These are phyloP conservation scores for Lepus timidus DNA, from an alignment of 2,113 vertebrate genomes.

Conservation along the genomic window DNA sequence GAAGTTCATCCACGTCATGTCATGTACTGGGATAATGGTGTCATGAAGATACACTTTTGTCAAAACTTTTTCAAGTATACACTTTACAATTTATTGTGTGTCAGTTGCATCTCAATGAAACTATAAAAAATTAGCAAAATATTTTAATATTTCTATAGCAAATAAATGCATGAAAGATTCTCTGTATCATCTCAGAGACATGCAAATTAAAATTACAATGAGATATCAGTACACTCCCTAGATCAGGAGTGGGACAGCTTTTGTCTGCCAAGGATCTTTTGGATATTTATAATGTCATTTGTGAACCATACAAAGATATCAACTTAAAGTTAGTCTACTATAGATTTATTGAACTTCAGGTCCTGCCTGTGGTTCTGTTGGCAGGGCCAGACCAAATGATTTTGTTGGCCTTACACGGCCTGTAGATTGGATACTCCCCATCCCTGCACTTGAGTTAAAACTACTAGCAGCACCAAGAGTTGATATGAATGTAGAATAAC, in stretches of 20 bases:
- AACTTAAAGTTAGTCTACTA: too few species aligned
- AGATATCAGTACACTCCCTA: not conserved
- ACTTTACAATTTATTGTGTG: not conserved
- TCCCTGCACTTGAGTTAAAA: conserved; percentile 32
- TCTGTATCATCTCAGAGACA: not conserved
- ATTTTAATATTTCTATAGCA: not conserved
- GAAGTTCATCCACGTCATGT: not conserved
- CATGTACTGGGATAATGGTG: not conserved
- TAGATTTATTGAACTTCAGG: too few species aligned
- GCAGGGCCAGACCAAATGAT: too few species aligned
- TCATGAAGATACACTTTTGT: not conserved
- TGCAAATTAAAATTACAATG: conserved; percentile 22
- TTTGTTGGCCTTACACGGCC: too few species aligned
- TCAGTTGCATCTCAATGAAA: not conserved
- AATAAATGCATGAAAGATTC: not conserved
- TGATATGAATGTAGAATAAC: conserved; percentile 40
- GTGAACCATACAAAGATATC: too few species aligned
- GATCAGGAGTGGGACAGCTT: too few species aligned
- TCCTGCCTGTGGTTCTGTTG: too few species aligned
- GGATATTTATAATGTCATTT: too few species aligned
- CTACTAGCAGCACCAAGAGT: conserved; percentile 10
- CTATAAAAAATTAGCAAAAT: not conserved
- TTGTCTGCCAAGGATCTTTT: too few species aligned
- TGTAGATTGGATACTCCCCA: too few species aligned
- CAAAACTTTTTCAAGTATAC: conserved; percentile 3